Percentiles rank a stretch among this genome's conserved stretches.
These are phyloP conservation scores for Epizoanthus illoricatus DNA, from an alignment of 92 coral and sea anemone genomes.

Conservation along the genomic window DNA sequence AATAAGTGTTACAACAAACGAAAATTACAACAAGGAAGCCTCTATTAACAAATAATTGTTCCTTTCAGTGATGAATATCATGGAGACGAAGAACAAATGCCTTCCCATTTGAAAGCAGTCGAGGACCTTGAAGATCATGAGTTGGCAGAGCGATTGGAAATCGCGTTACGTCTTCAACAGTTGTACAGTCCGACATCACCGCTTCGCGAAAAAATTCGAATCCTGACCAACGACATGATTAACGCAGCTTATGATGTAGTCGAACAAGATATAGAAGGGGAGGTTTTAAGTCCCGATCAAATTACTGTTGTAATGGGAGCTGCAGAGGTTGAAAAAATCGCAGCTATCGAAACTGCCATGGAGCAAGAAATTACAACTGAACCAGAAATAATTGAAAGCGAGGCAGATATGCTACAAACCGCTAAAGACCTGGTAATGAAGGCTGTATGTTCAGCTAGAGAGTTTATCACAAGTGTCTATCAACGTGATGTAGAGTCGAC, in stretches of 20 bases:
- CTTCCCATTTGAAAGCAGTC: constrained; percentile 15
- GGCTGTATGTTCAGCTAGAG: constrained; percentile 45
- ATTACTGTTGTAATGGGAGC: neutral
- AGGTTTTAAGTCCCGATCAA: neutral
- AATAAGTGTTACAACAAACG: too few relatives aligned
- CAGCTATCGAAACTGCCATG: neutral
- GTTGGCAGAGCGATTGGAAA: constrained; percentile 13
- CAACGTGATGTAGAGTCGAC: constrained; percentile 9
- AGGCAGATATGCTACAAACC: constrained; percentile 30
- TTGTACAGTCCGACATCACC: constrained; percentile 4
- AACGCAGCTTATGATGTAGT: constrained; percentile 27
- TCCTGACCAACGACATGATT: constrained; percentile 18
- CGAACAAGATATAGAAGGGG: constrained; percentile 4
- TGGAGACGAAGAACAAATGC: neutral
- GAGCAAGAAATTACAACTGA: constrained; percentile 15
- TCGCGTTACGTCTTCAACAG: constrained; percentile 31
- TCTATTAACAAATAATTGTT: too few relatives aligned
- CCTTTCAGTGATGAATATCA: neutral
- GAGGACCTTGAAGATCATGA: constrained; percentile 35
- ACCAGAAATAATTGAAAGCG: constrained; percentile 14
- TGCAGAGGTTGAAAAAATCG: neutral
- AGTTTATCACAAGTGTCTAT: neutral
- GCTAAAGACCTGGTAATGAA: constrained; percentile 46
- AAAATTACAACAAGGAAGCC: too few relatives aligned
- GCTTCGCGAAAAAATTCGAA: constrained; percentile 25